Evolutionary conservation across 2,888 invertebrate genomes (phyloP), one percentile per base, ranked within the genome.

Genomic region (Lochmaea crataegi): DNA sequence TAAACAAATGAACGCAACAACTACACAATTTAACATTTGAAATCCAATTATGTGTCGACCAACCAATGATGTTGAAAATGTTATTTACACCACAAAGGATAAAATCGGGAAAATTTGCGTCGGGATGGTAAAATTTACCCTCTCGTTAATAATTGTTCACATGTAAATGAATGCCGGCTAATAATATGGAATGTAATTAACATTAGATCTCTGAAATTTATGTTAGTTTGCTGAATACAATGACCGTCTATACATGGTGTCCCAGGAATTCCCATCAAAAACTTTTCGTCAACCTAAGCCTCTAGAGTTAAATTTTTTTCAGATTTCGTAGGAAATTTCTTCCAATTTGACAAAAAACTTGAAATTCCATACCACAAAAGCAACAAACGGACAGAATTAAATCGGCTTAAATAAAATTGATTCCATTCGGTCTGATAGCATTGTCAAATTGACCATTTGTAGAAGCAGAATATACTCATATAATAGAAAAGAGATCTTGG

Each of bases 21-120:
- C 72, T 61, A 70, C 65, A 61, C 66, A 69, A 68, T 74, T 76
- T 72, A 42, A 70, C 65, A 64, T 69, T 67, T 68, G 71, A 65
- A 68, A 61, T 68, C 56, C 64, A 76, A 76, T 74, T 70, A 58
- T 18, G 53, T 53, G 38, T 53, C 61, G 61, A 73, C 16, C 68
- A 32, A 51, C 22, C 51, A 61, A 63, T 68, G 72, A 68, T 72
- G 69, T 65, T 56, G 68, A 65, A 70, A 76, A 74, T 72, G 65
- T 67, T 68, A 70, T 72, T 68, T 56, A 72, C 61, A 76, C 64
- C 64, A 64, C 72, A 66, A 58, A 65, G 67, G 68, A 69, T 57
- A 56, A 63, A 67, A 71, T 71, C 64, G 45, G 41, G n/a, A 41
- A 18, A 7, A 38, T 61, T n/a, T 11, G 26, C n/a, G 10, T 32